Evolutionary conservation across 2,888 invertebrate species (phyloP), one percentile per base, ranked within the genome.

Genomic region (Morpho achilles): DNA sequence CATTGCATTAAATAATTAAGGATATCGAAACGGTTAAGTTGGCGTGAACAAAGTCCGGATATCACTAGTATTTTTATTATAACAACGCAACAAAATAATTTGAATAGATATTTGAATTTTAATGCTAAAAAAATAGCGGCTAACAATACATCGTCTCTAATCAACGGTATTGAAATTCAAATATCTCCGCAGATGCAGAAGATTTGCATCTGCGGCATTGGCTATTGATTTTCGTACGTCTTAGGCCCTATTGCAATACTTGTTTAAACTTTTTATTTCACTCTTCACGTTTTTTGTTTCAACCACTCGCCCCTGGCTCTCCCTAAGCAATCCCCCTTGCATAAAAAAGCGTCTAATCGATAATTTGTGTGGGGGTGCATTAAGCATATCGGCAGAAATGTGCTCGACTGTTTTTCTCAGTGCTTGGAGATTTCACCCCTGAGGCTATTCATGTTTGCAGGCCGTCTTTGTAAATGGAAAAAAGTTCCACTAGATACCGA

Each of bases 271-370:
- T 90, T 90, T 90, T 87, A 87, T 90, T 89, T 90, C 81, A 86
- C 89, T 90, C 90, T 87, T 84, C 89, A 83, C 87, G 85, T 88
- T 90, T 90, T 90, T 90, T 90, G 90, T 90, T 90, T 90, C 90
- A 88, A 82, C 88, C 85, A 81, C 83, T 82, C 88, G 80, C 89
- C 89, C 87, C 76, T 77, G 80, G 69, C 72, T 73, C 80, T 80
- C 89, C 89, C 90, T 84, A 81, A 80, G 82, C 76, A 83, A 23
- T 54, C 89, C 87, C 90, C 90, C 90, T 90, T 90, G 90, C 90
- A 90, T 90, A 90, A 90, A 90, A 90, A 90, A 90, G 90, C 88
- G 87, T 85, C 89, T 90, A 90, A 90, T 90, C 90, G 90, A 90
- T 90, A 90, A 90, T 90, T 90, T 90, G 85, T 90, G 87, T 90